A percentile compares a stretch with the other conserved stretches of the same genome.
These are phyloP conservation scores for Hartigia nigra DNA, from an alignment of 2,888 invertebrate species.

Conservation along the genomic window DNA sequence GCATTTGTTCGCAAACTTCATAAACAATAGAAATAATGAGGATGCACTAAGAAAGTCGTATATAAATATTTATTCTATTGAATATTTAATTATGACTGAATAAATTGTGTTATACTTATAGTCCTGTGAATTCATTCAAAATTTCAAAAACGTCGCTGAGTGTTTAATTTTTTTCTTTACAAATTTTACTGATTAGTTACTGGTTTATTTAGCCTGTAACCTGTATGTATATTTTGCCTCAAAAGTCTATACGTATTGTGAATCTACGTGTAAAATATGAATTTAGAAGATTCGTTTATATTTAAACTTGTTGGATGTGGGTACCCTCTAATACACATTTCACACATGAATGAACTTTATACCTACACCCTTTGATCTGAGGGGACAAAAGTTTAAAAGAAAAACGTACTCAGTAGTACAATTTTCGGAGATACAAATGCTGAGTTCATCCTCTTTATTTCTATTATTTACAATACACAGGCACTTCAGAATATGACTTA, in stretches of 20 bases:
- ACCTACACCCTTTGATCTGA: not conserved
- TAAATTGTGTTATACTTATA: not conserved
- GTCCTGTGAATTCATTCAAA: not conserved
- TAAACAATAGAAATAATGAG: not conserved
- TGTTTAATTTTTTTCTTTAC: not conserved
- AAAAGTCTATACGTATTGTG: not conserved
- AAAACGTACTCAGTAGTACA: not conserved
- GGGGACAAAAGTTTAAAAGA: not conserved
- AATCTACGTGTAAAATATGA: not conserved
- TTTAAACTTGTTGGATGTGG: not conserved
- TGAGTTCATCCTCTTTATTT: constrained; percentile 1
- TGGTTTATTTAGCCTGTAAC: not conserved
- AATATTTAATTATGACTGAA: not conserved
- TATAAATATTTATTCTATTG: not conserved
- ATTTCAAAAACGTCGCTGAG: not conserved
- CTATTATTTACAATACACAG: not conserved
- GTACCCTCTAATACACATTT: not conserved
- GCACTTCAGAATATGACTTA: constrained; percentile 6
- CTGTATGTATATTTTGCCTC: not conserved
- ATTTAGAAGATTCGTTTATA: not conserved
- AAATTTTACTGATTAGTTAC: not conserved
- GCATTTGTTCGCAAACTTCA: not conserved
- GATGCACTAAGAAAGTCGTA: not conserved
- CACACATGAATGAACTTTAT: not conserved
- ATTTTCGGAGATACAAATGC: not conserved